Percentiles rank a stretch among this genome's conserved stretches.
phyloP scores from a whole-genome alignment of 2,113 vertebrate species.

The Orycteropus afer region DNA sequence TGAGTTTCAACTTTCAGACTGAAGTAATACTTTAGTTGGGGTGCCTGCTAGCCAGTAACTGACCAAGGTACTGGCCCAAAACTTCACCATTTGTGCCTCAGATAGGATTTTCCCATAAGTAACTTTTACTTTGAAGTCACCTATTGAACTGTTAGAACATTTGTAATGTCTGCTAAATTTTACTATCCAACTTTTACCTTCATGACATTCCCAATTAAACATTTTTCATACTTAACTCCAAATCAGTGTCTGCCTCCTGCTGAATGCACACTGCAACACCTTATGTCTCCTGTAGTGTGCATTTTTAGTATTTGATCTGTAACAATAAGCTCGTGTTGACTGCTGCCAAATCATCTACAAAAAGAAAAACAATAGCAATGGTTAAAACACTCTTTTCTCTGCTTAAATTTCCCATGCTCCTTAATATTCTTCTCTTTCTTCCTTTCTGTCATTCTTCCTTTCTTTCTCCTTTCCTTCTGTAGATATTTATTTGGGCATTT shows the following conservation, averaged over 20 bases:
- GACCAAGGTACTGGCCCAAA: neutral
- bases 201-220: neutral
- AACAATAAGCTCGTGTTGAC: neutral
- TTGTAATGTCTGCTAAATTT: neutral
- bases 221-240: neutral
- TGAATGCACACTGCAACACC: neutral
- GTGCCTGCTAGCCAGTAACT: neutral
- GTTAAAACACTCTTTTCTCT: neutral
- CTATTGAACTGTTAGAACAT: fast-evolving
- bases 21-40: neutral
- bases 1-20: neutral
- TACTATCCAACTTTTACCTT: neutral
- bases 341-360: neutral
- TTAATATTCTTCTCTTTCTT: fast-evolving
- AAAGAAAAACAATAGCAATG: neutral
- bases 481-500: neutral
- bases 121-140: neutral
- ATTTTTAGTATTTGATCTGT: neutral
- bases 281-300: neutral
- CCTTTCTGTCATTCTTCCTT: too few relatives aligned
- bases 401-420: too few relatives aligned
- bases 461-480: neutral
- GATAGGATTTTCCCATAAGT: neutral
- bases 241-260: neutral
- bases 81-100: neutral